A percentile compares a stretch with the other conserved stretches of the same genome.
Evolutionary conservation across 2,797 vertebrate species (phyloP).

Genomic region (Stomatorhinus walkeri): DNA sequence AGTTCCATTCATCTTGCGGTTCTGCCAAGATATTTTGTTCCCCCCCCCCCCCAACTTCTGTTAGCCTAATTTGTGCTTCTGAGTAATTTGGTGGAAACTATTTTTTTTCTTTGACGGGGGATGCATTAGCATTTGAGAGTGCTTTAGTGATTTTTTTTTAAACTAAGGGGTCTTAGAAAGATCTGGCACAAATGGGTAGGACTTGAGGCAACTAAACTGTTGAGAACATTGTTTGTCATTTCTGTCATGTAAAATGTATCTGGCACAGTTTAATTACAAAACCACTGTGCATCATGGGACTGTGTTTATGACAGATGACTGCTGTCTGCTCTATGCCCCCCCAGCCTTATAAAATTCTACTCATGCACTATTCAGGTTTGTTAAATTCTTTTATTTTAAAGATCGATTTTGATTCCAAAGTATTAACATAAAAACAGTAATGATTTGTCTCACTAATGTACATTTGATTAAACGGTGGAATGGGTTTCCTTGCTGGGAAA

Average conservation of each 20-base stretch:
- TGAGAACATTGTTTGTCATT: constrained; percentile 12
- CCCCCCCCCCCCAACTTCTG: not conserved
- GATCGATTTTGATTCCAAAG: constrained; percentile 25
- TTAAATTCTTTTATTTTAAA: constrained; percentile 50
- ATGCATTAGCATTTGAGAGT: not conserved
- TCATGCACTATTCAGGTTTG: not conserved
- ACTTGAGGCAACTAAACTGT: not conserved
- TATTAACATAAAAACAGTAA: constrained; percentile 26
- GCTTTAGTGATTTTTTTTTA: not conserved
- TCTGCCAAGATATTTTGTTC: not conserved
- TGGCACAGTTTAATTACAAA: not conserved
- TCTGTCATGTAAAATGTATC: constrained; percentile 6
- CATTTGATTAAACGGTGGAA: constrained; percentile 18
- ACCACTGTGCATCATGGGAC: not conserved
- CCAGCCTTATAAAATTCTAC: not conserved
- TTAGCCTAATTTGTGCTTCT: constrained; percentile 10
- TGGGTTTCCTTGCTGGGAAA: constrained; percentile 33
- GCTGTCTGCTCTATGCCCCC: not conserved
- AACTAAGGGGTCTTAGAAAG: not conserved
- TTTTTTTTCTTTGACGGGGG: not conserved
- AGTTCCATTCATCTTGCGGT: not conserved
- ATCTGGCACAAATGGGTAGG: not conserved
- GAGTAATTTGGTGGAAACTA: not conserved
- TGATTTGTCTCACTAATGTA: constrained; percentile 16
- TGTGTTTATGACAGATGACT: not conserved